Evolutionary conservation across 2,797 vertebrate genomes (phyloP), one percentile per base, ranked within the genome.

Genomic region (Thaleichthys pacificus): DNA sequence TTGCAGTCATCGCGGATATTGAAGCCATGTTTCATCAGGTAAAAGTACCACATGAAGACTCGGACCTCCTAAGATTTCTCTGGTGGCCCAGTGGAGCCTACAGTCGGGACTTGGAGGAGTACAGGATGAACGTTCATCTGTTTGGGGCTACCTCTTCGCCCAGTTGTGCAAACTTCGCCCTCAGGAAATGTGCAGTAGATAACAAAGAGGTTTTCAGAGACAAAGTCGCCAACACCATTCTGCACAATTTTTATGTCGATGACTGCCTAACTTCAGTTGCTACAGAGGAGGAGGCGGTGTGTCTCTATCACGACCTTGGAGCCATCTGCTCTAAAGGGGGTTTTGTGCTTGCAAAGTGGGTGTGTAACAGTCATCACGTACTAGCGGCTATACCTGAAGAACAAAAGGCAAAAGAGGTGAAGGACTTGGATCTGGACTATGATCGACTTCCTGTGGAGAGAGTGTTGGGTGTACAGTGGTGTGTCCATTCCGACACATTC

Each of bases 321-420:
- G 66, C 71, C 28, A n/a, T 70, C 1, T 58, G 71, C 66, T 7
- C 42, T 22, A 73, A 30, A 12, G 73, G 6, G 71, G 70, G 1
- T 80, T 80, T 83, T n/a, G 22, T 24, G 0, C 24, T 78, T 19
- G 49, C 54, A 1, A 77, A 80, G 3, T 73, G 30, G 72, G 15
- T 57, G 0, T 62, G 68, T 17, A 78, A 70, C 4, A 77, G 69
- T 9, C 19, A 26, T 0, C 14, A 35, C 9, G 61, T 80, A 1
- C 12, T 75, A 22, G 66, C 49, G 8, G 3, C 26, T 0, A 69
- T 78, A 38, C 58, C 57, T 5, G 64, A 65, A 19, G 76, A 78
- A 8, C 26, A 66, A 1, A 60, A 60, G 15, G 35, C 73, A 3
- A 78, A 73, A 15, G 61, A 21, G 6, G 0, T 61, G 6, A 74